Evolutionary conservation across 2,113 vertebrate genomes (phyloP).

Genomic region (Callaeas wilsoni): DNA sequence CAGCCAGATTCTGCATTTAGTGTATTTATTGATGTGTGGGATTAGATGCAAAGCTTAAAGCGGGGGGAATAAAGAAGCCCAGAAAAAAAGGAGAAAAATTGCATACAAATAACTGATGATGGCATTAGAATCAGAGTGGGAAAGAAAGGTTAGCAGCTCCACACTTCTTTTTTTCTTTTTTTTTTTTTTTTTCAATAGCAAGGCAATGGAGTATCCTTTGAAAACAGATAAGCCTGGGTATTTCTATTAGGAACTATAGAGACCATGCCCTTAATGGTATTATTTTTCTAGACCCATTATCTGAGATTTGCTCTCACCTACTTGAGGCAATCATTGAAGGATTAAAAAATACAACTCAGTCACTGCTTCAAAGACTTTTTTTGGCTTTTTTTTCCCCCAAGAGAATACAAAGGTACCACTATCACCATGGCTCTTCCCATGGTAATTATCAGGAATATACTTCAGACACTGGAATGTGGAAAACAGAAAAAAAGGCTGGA

Average conservation of each 20-base stretch:
- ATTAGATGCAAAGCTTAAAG: not conserved
- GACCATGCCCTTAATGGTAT: not conserved
- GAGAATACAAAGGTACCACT: not conserved
- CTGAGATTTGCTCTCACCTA: not conserved
- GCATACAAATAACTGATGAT: not conserved
- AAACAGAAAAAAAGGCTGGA: not conserved
- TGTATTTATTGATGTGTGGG: not conserved
- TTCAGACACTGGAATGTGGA: not conserved
- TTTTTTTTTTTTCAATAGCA: not conserved
- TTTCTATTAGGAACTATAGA: not conserved
- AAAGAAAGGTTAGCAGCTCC: not conserved
- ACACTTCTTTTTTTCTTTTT: not conserved
- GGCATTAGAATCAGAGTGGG: not conserved
- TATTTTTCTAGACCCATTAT: not conserved
- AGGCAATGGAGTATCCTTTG: not conserved
- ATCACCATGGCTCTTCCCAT: not conserved
- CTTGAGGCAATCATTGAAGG: not conserved
- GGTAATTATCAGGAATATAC: not conserved
- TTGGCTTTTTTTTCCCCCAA: not conserved
- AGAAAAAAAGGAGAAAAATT: not conserved
- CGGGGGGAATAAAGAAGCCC: rapidly evolving
- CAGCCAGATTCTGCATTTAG: not conserved
- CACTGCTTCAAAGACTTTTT: not conserved
- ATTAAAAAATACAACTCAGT: not conserved
- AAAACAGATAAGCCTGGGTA: not conserved